Conservation (phyloP, 2,888 invertebrate species). For the Entomobrya multifasciata region DNA sequence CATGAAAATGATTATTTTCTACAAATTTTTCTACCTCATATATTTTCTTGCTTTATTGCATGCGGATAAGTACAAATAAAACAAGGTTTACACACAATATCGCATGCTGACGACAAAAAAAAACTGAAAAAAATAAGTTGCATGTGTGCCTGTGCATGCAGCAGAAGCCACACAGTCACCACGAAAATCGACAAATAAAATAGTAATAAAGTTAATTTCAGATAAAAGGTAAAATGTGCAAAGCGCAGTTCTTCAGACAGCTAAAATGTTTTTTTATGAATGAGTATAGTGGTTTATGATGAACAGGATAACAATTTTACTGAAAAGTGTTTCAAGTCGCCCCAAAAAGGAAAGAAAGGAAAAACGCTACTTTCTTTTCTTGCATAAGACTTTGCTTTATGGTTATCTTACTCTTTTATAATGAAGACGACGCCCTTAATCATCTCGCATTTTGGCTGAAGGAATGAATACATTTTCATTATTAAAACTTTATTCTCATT, state of each 20-base stretch:
- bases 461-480: background rate
- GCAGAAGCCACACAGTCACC: background rate
- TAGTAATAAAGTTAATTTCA: no score
- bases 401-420: background rate
- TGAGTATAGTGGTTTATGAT: background rate
- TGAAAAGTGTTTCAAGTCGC: slow-evolving; percentile 5
- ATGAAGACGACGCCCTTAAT: background rate
- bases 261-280: background rate
- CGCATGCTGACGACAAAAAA: background rate
- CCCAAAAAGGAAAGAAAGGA: slow-evolving; percentile 24
- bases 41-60: slow-evolving; percentile 23
- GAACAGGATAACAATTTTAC: background rate
- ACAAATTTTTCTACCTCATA: slow-evolving; percentile 37
- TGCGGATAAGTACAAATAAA: background rate
- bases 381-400: background rate
- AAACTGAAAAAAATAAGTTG: background rate
- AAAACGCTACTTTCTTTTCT: slow-evolving; percentile 13
- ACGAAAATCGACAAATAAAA: background rate
- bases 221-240: background rate
- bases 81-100: background rate
- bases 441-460: background rate
- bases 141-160: background rate
- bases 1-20: slow-evolving; percentile 55
- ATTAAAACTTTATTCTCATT: slow-evolving; percentile 26
- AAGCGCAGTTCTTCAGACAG: background rate